These are phyloP conservation scores for Drosophila santomea DNA, from an alignment of 1,140 invertebrate species.

Conservation along the genomic window DNA sequence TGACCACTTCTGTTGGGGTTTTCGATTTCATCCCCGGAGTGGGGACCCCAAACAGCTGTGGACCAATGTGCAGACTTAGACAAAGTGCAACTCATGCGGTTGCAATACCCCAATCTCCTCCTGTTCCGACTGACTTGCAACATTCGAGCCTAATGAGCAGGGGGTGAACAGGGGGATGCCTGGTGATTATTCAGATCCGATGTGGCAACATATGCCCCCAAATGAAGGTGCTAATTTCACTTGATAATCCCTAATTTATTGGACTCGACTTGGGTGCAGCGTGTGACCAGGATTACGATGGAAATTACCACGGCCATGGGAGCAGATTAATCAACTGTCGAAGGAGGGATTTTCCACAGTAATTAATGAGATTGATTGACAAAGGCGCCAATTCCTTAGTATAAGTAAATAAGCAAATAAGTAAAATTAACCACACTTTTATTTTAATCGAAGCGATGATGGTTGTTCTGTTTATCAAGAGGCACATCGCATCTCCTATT, in stretches of 20 bases:
- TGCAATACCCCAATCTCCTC: conserved; percentile 13
- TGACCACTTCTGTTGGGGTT: conserved; percentile 60
- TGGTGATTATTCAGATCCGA: conserved; percentile 17
- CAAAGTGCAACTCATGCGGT: conserved; percentile 75
- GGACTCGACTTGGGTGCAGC: not conserved
- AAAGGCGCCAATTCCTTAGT: not conserved
- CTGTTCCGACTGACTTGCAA: conserved; percentile 51
- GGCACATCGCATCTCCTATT: too few species aligned
- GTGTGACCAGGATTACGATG: not conserved
- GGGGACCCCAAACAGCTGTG: conserved; percentile 16
- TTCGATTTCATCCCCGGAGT: not conserved
- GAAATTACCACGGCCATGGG: conserved; percentile 6
- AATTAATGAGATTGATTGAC: conserved; percentile 8
- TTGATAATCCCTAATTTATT: conserved; percentile 64
- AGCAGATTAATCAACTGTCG: conserved; percentile 3
- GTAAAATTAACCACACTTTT: too few species aligned
- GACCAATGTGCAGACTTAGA: conserved; percentile 43
- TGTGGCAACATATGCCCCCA: conserved; percentile 39
- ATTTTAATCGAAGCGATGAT: too few species aligned
- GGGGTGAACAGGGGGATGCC: conserved; percentile 16
- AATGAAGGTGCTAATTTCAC: conserved; percentile 38
- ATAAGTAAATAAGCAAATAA: too few species aligned
- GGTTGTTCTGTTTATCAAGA: not conserved
- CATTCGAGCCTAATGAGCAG: conserved; percentile 34
- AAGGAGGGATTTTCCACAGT: not conserved